These are phyloP conservation scores for Drosophila peninsularis DNA, from an alignment of 2,888 invertebrate genomes.

Conservation along the genomic window DNA sequence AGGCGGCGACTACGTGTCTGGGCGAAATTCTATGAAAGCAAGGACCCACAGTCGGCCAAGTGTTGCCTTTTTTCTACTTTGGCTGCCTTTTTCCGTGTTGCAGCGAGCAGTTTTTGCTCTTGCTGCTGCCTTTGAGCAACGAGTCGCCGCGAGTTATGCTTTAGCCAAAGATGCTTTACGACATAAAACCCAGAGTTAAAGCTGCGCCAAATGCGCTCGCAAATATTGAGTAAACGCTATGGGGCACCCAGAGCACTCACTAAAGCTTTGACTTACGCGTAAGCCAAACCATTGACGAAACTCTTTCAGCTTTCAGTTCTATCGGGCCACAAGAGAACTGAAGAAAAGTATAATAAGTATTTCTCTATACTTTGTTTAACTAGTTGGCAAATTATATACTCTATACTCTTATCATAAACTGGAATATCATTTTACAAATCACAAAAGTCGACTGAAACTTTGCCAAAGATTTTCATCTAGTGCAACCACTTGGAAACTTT, in stretches of 20 bases:
- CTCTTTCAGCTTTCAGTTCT: too few species aligned
- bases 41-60: conserved; percentile 17
- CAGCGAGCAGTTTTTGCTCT: conserved; percentile 21
- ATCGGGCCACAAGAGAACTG: too few species aligned
- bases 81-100: not conserved
- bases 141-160: conserved; percentile 37
- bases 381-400: not conserved
- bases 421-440: not conserved
- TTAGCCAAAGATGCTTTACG: conserved; percentile 45
- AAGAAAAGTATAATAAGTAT: not conserved
- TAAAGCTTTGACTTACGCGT: conserved; percentile 12
- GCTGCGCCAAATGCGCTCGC: conserved; percentile 27
- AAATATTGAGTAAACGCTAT: conserved; percentile 26
- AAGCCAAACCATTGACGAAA: not conserved
- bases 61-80: conserved; percentile 18
- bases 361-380: not conserved
- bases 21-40: conserved; percentile 26
- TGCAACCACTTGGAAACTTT: conserved; percentile 21
- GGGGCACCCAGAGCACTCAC: conserved; percentile 15
- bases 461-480: conserved; percentile 6
- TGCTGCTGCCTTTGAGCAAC: conserved; percentile 17
- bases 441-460: conserved; percentile 7
- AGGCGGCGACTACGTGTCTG: conserved; percentile 43
- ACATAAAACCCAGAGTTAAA: conserved; percentile 47
- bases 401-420: not conserved